These are phyloP conservation scores for Thalassarche chlororhynchos DNA, from an alignment of 2,113 vertebrate genomes.

Conservation along the genomic window DNA sequence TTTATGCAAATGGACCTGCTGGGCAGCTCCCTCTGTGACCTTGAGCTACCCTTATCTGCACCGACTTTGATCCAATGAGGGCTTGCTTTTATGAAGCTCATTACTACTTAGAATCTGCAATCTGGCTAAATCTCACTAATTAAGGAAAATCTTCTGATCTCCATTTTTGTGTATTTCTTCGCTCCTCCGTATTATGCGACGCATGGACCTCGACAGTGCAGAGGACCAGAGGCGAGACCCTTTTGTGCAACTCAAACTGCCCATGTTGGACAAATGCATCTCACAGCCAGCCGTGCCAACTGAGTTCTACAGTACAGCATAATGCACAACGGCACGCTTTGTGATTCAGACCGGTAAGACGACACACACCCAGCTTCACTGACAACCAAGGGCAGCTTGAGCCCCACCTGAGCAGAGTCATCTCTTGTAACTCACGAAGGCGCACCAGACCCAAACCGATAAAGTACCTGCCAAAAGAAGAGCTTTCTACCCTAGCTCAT, in stretches of 20 bases:
- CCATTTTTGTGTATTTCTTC: background rate
- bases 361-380: background rate
- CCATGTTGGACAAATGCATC: fast-evolving
- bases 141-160: constrained; percentile 69
- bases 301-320: background rate
- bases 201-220: background rate
- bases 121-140: constrained; percentile 76
- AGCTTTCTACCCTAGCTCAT: background rate
- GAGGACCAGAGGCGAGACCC: background rate
- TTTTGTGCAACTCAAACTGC: background rate
- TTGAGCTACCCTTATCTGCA: constrained; percentile 83
- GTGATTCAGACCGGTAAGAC: fast-evolving
- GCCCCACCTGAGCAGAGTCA: background rate
- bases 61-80: constrained; percentile 78
- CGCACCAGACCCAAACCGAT: background rate
- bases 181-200: background rate
- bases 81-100: constrained; percentile 71
- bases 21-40: constrained; percentile 84
- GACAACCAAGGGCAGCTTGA: too few species aligned
- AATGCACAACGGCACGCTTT: fast-evolving
- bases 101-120: constrained; percentile 72
- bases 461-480: too few species aligned
- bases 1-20: constrained; percentile 83
- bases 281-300: background rate
- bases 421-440: background rate